Evolutionary conservation across 2,888 invertebrate genomes (phyloP).

Genomic region (Drosophila peninsularis): DNA sequence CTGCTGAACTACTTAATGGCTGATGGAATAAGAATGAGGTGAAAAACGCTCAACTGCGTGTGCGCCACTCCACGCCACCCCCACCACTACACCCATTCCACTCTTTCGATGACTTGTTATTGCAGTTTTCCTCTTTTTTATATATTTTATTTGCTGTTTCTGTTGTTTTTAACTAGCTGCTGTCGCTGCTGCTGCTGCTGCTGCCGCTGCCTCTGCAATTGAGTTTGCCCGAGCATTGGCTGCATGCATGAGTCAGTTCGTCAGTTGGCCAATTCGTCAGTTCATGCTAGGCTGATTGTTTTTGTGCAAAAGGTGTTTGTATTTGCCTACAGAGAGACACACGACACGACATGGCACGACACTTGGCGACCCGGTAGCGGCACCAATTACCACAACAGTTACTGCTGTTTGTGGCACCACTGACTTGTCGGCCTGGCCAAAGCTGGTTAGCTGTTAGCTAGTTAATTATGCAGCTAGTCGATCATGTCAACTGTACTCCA

Average conservation of each 20-base stretch:
- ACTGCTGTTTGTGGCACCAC: constrained; percentile 37
- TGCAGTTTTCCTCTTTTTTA: constrained; percentile 19
- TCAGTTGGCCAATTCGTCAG: constrained; percentile 19
- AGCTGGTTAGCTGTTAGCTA: constrained; percentile 31
- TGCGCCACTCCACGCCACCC: constrained; percentile 9
- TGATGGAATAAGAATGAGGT: constrained; percentile 49
- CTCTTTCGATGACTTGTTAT: constrained; percentile 30
- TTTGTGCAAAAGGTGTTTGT: constrained; percentile 54
- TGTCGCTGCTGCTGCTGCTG: constrained; percentile 21
- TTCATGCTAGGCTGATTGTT: constrained; percentile 58
- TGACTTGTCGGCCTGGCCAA: constrained; percentile 21
- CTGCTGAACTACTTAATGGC: constrained; percentile 52
- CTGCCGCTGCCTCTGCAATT: constrained; percentile 31
- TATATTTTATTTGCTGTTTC: constrained; percentile 13
- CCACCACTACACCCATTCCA: neutral
- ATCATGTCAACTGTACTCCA: constrained; percentile 82
- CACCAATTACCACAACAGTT: constrained; percentile 50
- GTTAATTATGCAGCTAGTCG: constrained; percentile 70
- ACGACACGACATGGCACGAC: constrained; percentile 31
- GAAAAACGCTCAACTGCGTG: constrained; percentile 54
- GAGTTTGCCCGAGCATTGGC: constrained; percentile 27
- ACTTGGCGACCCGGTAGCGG: constrained; percentile 37
- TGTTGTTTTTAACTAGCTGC: constrained; percentile 20
- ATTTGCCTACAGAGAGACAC: constrained; percentile 47
- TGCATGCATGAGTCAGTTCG: constrained; percentile 61